Percentiles rank a stretch among this genome's conserved stretches.
Conservation (phyloP, 2,888 invertebrate genomes). For the Tortricodes alternella region DNA sequence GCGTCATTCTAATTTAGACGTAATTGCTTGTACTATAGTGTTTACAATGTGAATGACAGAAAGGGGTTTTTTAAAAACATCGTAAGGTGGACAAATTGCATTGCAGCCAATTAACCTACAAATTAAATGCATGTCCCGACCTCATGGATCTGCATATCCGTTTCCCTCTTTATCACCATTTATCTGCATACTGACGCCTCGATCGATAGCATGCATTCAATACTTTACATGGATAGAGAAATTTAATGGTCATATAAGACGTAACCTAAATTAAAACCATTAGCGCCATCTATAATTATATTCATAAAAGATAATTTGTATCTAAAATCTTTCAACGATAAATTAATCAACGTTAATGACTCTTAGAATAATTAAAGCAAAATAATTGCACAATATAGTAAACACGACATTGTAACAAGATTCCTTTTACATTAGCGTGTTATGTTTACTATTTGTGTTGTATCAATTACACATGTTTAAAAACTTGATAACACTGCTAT, state of each 20-base stretch:
- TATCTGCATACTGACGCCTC: slow-evolving; percentile 25
- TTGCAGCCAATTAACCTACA: slow-evolving; percentile 26
- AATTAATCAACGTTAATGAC: background rate
- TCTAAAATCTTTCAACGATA: background rate
- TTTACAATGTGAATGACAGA: background rate
- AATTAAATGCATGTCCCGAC: slow-evolving; percentile 18
- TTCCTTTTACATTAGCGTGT: slow-evolving; percentile 7
- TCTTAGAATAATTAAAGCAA: background rate
- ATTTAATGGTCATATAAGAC: slow-evolving; percentile 1
- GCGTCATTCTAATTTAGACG: background rate
- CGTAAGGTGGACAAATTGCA: slow-evolving; percentile 1
- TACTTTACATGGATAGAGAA: slow-evolving; percentile 22
- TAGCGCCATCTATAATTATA: background rate
- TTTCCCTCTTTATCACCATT: slow-evolving; percentile 25
- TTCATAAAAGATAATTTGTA: background rate
- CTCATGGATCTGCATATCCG: slow-evolving; percentile 7
- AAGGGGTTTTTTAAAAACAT: background rate
- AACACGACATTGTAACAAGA: slow-evolving; percentile 20
- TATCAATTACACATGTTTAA: background rate
- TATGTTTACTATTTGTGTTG: slow-evolving; percentile 4
- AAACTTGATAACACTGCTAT: background rate
- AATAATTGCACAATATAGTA: slow-evolving; percentile 7
- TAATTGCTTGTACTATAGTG: background rate
- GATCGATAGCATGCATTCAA: slow-evolving; percentile 24
- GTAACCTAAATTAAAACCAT: background rate